Evolutionary conservation across 2,113 vertebrate species (phyloP).

Genomic region (Procapra przewalskii): DNA sequence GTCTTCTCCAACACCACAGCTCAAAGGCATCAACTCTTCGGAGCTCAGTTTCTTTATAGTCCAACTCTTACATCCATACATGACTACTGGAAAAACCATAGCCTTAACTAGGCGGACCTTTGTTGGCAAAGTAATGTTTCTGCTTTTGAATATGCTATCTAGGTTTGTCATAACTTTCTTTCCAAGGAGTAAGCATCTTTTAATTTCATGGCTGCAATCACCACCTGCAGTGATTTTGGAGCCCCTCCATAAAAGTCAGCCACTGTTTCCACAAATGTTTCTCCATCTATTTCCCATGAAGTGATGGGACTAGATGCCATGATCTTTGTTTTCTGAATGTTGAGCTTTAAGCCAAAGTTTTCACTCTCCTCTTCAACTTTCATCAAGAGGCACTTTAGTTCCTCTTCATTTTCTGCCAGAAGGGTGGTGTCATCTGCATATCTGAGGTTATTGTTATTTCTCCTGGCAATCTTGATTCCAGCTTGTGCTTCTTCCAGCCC

Average conservation of each 20-base stretch:
- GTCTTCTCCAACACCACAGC: not conserved
- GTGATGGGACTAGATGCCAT: not conserved
- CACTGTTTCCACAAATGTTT: not conserved
- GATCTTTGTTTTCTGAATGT: not conserved
- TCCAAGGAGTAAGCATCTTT: not conserved
- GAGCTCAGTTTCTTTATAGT: not conserved
- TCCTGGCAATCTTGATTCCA: fast-evolving
- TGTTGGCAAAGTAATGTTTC: not conserved
- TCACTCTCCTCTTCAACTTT: not conserved
- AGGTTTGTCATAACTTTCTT: not conserved
- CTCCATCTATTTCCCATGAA: not conserved
- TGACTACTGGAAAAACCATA: not conserved
- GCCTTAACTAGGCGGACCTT: not conserved
- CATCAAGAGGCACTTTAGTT: not conserved
- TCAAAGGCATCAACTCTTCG: not conserved
- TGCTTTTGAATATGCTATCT: not conserved
- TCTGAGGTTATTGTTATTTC: not conserved
- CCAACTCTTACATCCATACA: not conserved
- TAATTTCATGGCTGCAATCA: not conserved
- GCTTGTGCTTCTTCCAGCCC: not conserved
- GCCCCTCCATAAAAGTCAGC: not conserved
- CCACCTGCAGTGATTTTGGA: not conserved
- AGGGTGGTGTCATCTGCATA: not conserved
- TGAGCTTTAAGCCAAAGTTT: not conserved
- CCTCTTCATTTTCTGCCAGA: not conserved